Percentiles rank a stretch among this genome's conserved stretches.
Evolutionary conservation across 1,140 invertebrate genomes (phyloP).

Genomic region (Aphelinus certus): DNA sequence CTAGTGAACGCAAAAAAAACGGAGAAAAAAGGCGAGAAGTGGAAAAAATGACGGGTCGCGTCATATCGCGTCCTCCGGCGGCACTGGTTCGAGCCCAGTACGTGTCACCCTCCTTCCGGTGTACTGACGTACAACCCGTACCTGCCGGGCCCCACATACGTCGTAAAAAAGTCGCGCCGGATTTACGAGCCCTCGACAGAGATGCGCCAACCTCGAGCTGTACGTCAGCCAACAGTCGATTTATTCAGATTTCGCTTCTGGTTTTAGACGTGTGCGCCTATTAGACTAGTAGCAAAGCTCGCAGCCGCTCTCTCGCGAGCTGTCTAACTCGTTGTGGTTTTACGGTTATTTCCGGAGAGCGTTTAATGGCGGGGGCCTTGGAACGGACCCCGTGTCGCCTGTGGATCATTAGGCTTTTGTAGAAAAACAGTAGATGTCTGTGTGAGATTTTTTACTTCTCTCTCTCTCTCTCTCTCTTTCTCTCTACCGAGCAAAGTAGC

Average conservation of each 20-base stretch:
- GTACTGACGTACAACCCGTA: conserved; percentile 33
- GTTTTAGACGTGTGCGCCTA: not conserved
- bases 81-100: conserved; percentile 26
- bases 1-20: conserved; percentile 42
- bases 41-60: conserved; percentile 42
- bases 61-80: not conserved
- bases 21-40: conserved; percentile 12
- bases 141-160: conserved; percentile 27
- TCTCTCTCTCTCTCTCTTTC: not conserved
- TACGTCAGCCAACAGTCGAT: not conserved
- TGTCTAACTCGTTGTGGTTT: conserved; percentile 6
- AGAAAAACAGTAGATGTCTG: conserved; percentile 8
- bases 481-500: not conserved
- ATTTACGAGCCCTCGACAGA: conserved; percentile 53
- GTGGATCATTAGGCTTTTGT: conserved; percentile 32
- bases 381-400: conserved; percentile 21
- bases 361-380: not conserved
- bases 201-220: not conserved
- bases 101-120: conserved; percentile 52
- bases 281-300: not conserved
- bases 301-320: not conserved
- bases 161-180: conserved; percentile 49
- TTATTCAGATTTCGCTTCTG: conserved; percentile 25
- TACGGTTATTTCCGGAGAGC: conserved; percentile 31
- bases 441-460: conserved; percentile 20